A percentile compares a stretch with the other conserved stretches of the same genome.
Evolutionary conservation across 1,140 invertebrate species (phyloP).

Genomic region (Macrotrachela quadricornifera): DNA sequence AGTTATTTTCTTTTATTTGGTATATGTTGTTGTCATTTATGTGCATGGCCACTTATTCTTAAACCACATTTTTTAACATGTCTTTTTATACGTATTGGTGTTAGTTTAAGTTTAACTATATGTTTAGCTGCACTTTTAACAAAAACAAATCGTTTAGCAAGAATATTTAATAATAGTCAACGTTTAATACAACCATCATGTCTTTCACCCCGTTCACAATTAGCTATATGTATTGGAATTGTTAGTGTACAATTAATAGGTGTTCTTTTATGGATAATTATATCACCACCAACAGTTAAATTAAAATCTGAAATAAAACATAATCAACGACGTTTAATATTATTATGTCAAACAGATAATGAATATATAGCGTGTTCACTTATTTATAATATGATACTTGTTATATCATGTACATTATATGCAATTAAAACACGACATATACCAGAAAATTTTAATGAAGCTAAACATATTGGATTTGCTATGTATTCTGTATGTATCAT

Average conservation of each 20-base stretch:
- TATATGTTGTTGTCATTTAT: conserved; percentile 11
- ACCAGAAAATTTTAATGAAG: conserved; percentile 82
- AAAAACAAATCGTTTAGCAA: conserved; percentile 52
- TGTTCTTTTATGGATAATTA: conserved; percentile 9
- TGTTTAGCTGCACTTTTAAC: conserved; percentile 52
- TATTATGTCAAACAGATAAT: conserved; percentile 7
- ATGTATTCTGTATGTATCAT: conserved; percentile 72
- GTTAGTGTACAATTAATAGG: conserved; percentile 33
- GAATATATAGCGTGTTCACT: conserved; percentile 45
- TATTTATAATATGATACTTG: conserved; percentile 49
- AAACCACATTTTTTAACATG: conserved; percentile 41
- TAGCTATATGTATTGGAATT: conserved; percentile 61
- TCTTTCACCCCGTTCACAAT: conserved; percentile 74
- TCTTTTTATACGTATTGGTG: conserved; percentile 39
- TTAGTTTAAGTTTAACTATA: conserved; percentile 46
- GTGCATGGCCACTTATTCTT: conserved; percentile 23
- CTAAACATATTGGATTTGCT: conserved; percentile 74
- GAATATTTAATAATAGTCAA: conserved; percentile 48
- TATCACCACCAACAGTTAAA: neutral
- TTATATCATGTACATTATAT: conserved; percentile 49
- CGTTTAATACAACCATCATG: conserved; percentile 65
- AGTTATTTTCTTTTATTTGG: conserved; percentile 27
- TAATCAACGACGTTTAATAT: neutral
- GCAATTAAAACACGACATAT: conserved; percentile 66
- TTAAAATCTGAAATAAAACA: neutral